These are phyloP conservation scores for Psylliodes chrysocephalus DNA, from an alignment of 2,888 invertebrate genomes.

Conservation along the genomic window DNA sequence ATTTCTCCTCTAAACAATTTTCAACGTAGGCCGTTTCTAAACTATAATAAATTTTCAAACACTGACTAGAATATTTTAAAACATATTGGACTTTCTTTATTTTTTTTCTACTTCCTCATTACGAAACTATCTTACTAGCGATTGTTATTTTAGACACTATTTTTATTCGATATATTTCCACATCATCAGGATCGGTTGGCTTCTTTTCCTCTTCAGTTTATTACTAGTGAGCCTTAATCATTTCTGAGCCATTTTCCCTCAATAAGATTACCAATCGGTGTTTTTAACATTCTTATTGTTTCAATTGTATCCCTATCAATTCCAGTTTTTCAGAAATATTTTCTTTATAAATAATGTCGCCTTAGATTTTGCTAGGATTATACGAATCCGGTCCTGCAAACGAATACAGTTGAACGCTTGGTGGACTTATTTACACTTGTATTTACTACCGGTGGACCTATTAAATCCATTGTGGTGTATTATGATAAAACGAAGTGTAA, in stretches of 20 bases:
- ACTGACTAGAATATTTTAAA: not conserved
- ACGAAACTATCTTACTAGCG: not conserved
- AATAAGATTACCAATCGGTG: too few species aligned
- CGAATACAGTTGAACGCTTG: constrained; percentile 22
- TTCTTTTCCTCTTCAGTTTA: too few species aligned
- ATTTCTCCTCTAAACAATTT: too few species aligned
- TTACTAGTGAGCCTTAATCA: too few species aligned
- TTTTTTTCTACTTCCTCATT: not conserved
- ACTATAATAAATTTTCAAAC: not conserved
- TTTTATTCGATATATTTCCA: too few species aligned
- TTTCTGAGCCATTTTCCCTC: too few species aligned
- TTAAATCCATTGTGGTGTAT: constrained; percentile 32
- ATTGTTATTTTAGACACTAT: not conserved
- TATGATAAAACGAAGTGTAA: constrained; percentile 34
- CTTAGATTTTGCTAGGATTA: too few species aligned
- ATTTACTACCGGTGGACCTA: constrained; percentile 33
- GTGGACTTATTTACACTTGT: constrained; percentile 37
- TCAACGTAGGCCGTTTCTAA: not conserved
- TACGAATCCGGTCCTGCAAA: constrained; percentile 8
- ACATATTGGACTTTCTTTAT: not conserved
- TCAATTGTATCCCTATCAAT: too few species aligned
- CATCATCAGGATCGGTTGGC: too few species aligned
- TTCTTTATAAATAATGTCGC: too few species aligned
- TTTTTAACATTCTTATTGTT: too few species aligned
- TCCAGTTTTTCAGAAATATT: too few species aligned